Evolutionary conservation across 2,888 invertebrate species (phyloP), one percentile per base, ranked within the genome.

Genomic region (Cryptocheilus praepositus): DNA sequence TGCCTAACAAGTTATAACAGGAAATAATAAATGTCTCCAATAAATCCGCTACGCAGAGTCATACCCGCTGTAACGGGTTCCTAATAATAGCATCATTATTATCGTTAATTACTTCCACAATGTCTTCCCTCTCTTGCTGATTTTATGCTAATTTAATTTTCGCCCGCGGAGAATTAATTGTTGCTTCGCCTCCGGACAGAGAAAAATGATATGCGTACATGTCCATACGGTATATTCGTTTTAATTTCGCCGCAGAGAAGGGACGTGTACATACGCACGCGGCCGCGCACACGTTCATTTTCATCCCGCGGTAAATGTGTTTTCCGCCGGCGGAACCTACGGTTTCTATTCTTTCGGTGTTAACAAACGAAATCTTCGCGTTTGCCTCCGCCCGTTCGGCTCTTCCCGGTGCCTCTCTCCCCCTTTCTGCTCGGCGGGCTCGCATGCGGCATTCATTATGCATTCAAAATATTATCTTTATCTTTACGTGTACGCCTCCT

Each of bases 391-490:
- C 53, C 28, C 62, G 28, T 15, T 53, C 15, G 55, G 55, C 22
- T 68, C 61, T 74, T 71, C 49, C 21, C 5, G 25, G 25, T 25
- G 3, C 25, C 36, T 8, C 36, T 36, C 36, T 2, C 13, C 13
- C 7, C 28, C 3, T 28, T n/a, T n/a, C n/a, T 36, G 11, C 36
- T 36, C 36, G 36, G 44, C 19, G 11, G 11, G 61, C 67, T 25
- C 70, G 57, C 58, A 63, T 65, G 55, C 72, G 53, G 52, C 76
- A 75, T 82, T 79, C 81, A 81, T 85, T 85, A 84, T 82, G 71
- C 84, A 85, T 84, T 83, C 83, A 83, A 81, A 85, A 85, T 85
- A 84, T 82, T 79, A 83, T 83, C 70, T 36, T 36, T 36, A 7
- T 36, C 36, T 78, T 81, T 82, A 76, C 80, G 74, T 76, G 63